Percentiles rank a stretch among this genome's conserved stretches.
Evolutionary conservation across 2,888 invertebrate genomes (phyloP).

Genomic region (Drosophila demipolita): DNA sequence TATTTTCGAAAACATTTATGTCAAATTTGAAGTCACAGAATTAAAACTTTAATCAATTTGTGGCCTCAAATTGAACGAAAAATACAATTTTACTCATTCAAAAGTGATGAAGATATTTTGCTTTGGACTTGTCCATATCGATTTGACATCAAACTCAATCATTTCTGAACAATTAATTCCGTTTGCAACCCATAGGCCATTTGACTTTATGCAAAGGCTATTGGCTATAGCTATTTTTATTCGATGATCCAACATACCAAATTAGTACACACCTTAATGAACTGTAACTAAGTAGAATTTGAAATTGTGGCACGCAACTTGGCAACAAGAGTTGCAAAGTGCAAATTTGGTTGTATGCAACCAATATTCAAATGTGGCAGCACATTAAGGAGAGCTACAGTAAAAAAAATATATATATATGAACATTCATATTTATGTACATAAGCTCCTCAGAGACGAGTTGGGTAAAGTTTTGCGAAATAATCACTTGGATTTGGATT

Average conservation of each 20-base stretch:
- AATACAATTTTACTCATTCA: neutral
- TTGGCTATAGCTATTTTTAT: neutral
- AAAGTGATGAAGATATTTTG: neutral
- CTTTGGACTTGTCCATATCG: neutral
- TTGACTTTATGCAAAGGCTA: neutral
- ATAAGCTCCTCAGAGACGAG: neutral
- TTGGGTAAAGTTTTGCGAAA: neutral
- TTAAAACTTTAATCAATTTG: neutral
- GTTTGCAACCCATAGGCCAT: neutral
- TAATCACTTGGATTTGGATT: slow-evolving; percentile 11
- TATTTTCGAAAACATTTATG: neutral
- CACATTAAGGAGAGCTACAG: neutral
- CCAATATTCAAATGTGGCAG: slow-evolving; percentile 4
- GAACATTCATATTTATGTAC: neutral
- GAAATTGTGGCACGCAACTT: neutral
- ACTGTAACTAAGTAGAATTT: slow-evolving; percentile 2
- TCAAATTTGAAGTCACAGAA: neutral
- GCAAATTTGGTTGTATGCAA: neutral
- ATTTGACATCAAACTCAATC: neutral
- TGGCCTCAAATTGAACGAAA: neutral
- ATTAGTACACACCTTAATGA: slow-evolving; percentile 2
- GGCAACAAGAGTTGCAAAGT: neutral
- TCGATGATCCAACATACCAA: neutral
- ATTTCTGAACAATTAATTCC: neutral
- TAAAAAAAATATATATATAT: neutral